Base-by-base conservation (phyloP, 2,113 vertebrate genomes). In the Gnathonemus longibarbis region DNA sequence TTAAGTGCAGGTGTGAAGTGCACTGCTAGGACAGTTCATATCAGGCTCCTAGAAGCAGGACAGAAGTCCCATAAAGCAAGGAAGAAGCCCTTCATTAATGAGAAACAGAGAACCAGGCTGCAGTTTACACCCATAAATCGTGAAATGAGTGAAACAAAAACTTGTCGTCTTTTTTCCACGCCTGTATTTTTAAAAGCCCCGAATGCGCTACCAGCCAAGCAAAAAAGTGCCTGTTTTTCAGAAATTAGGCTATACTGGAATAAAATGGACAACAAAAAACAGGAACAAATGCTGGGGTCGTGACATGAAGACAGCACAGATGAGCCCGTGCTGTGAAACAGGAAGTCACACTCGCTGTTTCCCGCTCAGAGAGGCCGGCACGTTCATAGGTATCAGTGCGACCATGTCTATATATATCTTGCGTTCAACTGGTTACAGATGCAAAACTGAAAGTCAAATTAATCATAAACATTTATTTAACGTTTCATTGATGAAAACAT, bases 381-480 rank as follows among this genome's bases (percentile, higher is more conserved):
- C 6, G 35, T 19, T 19, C 5, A 19, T 8, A 31, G 66, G 9
- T 13, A 74, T 74, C 27, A 74, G 1, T 74, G 13, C 27, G 1
- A 15, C 2, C n/a, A 35, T 31, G 31, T 35, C 66, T 31, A 42
- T 19, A 5, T 6, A 39, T 77, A 77, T 39, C 31, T 2, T 15
- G 35, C 1, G 35, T 42, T 19, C 15, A 39, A 42, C 74, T 42
- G 35, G 42, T 80, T 42, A 80, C 74, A 42, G 74, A 80, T 42
- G 74, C 74, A 80, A 80, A 80, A 42, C 74, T 31, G 50, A 70
- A 31, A 56, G 31, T 50, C 49, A 53, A 87, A 53, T 45, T 88
- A 53, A 88, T 62, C 46, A 62, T 88, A 88, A 42, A 88, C 56
- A 58, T 88, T 88, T 88, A 62, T 88, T 88, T 88, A 42, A 88